Base-by-base conservation (phyloP, 1,140 invertebrate species). In the Drosophila asahinai region DNA sequence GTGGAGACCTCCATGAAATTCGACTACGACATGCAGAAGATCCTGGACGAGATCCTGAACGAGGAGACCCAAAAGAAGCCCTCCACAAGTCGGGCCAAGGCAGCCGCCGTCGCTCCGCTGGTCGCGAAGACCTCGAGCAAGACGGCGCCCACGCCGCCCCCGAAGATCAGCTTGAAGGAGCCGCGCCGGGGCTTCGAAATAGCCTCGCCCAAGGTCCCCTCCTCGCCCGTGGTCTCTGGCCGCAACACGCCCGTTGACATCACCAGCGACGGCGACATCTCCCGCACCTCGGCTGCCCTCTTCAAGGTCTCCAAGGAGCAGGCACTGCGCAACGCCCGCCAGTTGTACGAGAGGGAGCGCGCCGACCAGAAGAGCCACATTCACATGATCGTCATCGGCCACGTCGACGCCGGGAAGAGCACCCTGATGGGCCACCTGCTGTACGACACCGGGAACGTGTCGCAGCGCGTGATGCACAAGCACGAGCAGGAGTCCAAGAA, bases 391-490 rank as follows among this genome's bases (percentile, higher is more conserved):
- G 98, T 99, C 1, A 98, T 99, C 84, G 99, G 99, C 48, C 99
- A 99, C 94, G 99, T 99, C 5, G 99, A 99, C 95, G 99, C 99
- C 70, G 99, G 99, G 0, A 99, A 99, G 94, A 99, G 98, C 90
- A 99, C 99, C 0, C 48, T 99, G 17, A 98, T 99, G 96, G 99
- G 99, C 0, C 97, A 99, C 92, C 93, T 99, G 14, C 93, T 99
- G 0, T 99, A 96, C 91, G 95, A 97, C 77, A 93, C 99, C 19
- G 98, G 98, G 17, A 96, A 97, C 93, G 97, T 99, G 2, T 96
- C 97, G 42, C 96, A 98, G 82, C 97, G 96, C 92, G 95, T 96
- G 0, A 97, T 99, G 95, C 98, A 99, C 93, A 99, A 99, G 93
- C 99, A 99, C 95, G 98, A 99, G 93, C 97, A 98, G 91, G 99